These are phyloP conservation scores for Aphaenogaster ashmeadi DNA, from an alignment of 1,140 invertebrate species.

Conservation along the genomic window DNA sequence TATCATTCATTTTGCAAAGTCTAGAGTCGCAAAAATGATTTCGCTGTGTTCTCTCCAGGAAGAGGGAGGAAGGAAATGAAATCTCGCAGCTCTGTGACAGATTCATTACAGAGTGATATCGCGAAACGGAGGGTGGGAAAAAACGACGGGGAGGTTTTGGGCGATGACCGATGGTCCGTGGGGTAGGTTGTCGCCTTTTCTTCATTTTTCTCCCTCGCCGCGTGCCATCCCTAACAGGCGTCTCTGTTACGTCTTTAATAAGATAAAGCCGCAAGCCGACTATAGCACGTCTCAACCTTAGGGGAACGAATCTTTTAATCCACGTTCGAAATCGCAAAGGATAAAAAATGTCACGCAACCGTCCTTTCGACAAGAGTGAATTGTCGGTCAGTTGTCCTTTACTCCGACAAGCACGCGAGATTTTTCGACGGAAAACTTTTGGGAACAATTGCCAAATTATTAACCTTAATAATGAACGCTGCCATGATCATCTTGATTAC, in stretches of 20 bases:
- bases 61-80: conserved; percentile 67
- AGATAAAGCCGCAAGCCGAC: conserved; percentile 72
- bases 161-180: conserved; percentile 82
- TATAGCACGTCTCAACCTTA: conserved; percentile 42
- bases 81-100: conserved; percentile 72
- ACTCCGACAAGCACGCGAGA: not conserved
- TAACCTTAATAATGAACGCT: not conserved
- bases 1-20: conserved; percentile 19
- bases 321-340: conserved; percentile 23
- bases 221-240: conserved; percentile 48
- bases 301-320: conserved; percentile 39
- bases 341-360: not conserved
- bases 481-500: conserved; percentile 11
- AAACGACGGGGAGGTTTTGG: conserved; percentile 66
- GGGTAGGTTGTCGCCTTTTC: conserved; percentile 83
- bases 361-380: not conserved
- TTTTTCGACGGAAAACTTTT: not conserved
- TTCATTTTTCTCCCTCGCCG: conserved; percentile 79
- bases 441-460: not conserved
- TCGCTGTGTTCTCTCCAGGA: not conserved
- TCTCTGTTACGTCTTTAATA: conserved; percentile 70
- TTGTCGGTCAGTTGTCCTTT: not conserved
- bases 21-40: conserved; percentile 65
- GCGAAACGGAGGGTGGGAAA: conserved; percentile 30
- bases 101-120: conserved; percentile 75